Evolutionary conservation across 2,797 vertebrate species (phyloP).

Genomic region (Chaetodon trifasciatus): DNA sequence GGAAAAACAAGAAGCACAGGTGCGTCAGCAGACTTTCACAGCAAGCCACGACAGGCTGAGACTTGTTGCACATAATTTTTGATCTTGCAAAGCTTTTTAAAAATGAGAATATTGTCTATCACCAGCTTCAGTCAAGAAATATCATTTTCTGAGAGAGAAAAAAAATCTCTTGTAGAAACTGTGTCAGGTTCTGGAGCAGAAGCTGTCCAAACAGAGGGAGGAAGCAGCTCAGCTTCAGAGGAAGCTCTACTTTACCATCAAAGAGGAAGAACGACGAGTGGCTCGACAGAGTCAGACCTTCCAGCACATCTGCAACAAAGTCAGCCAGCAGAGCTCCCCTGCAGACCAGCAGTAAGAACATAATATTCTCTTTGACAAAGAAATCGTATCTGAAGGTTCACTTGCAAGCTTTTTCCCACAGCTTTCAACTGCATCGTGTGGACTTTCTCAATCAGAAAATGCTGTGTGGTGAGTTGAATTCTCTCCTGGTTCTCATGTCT

Average conservation of each 20-base stretch:
- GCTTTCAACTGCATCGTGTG: not conserved
- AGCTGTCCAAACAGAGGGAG: constrained; percentile 82
- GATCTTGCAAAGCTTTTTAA: too few relatives aligned
- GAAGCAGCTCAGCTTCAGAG: constrained; percentile 84
- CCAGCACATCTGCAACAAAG: constrained; percentile 82
- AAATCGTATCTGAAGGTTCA: not conserved
- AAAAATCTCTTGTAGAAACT: constrained; percentile 71
- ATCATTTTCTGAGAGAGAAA: not conserved
- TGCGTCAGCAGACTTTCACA: constrained; percentile 40
- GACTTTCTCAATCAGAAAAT: not conserved
- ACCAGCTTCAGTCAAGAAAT: not conserved
- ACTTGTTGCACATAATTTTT: not conserved
- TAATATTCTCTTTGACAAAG: too few relatives aligned
- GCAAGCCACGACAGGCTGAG: not conserved
- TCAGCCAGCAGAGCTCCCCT: constrained; percentile 69
- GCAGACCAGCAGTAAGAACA: constrained; percentile 85
- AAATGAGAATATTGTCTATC: not conserved
- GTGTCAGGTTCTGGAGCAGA: constrained; percentile 83
- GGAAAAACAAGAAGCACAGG: constrained; percentile 84
- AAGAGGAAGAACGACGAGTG: constrained; percentile 84
- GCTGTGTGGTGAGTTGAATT: not conserved
- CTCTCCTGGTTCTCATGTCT: constrained; percentile 42
- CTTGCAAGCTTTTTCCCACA: not conserved
- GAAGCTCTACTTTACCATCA: constrained; percentile 80
- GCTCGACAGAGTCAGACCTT: constrained; percentile 84